These are phyloP conservation scores for Copidosoma aretas DNA, from an alignment of 2,888 invertebrate genomes.

Conservation along the genomic window DNA sequence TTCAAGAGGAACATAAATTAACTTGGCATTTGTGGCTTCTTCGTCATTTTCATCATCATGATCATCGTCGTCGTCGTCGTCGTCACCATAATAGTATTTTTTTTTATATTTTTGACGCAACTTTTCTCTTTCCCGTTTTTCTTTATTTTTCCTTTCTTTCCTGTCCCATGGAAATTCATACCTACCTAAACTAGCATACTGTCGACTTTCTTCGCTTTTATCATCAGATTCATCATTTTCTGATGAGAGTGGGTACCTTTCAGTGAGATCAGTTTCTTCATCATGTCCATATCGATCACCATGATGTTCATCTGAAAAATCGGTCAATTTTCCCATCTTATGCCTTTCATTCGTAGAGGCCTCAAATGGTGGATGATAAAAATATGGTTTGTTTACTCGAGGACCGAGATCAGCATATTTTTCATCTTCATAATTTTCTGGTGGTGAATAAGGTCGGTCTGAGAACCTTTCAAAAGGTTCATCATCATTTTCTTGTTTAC, in stretches of 20 bases:
- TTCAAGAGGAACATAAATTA: conserved; percentile 35
- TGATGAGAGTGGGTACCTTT: conserved; percentile 54
- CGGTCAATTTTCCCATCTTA: conserved; percentile 22
- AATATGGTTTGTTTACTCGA: conserved; percentile 54
- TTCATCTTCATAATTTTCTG: conserved; percentile 54
- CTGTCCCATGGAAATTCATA: conserved; percentile 60
- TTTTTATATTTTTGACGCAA: conserved; percentile 19
- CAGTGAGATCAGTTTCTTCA: conserved; percentile 42
- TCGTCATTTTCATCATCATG: conserved; percentile 13
- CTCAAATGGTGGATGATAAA: conserved; percentile 54
- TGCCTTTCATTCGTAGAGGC: conserved; percentile 42
- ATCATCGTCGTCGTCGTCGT: conserved; percentile 9
- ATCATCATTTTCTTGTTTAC: conserved; percentile 40
- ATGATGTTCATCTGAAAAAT: conserved; percentile 29
- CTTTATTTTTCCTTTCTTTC: conserved; percentile 50
- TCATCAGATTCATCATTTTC: conserved; percentile 45
- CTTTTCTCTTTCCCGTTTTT: conserved; percentile 40
- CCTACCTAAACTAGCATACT: conserved; percentile 43
- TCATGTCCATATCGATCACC: conserved; percentile 37
- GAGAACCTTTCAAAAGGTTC: conserved; percentile 49
- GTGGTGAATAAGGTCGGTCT: conserved; percentile 53
- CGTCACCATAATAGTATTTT: conserved; percentile 39
- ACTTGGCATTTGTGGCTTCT: conserved; percentile 24
- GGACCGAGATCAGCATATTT: conserved; percentile 53
- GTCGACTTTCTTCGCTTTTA: conserved; percentile 36